Conservation (phyloP, 2,113 vertebrate species). For the Taxidea taxus region DNA sequence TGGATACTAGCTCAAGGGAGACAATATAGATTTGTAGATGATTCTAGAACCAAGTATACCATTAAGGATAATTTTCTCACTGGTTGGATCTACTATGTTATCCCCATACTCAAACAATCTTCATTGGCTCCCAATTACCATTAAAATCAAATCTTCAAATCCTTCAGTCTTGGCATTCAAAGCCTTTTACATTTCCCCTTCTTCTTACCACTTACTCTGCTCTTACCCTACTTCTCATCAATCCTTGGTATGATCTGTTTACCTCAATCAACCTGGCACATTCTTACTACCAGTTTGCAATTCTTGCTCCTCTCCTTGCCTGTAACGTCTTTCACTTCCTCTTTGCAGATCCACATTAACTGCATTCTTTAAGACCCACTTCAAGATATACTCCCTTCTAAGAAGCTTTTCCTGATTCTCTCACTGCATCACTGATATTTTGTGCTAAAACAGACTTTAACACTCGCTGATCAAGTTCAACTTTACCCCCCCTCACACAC, state of each 20-base stretch:
- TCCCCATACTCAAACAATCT: neutral
- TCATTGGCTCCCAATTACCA: neutral
- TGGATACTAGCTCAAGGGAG: neutral
- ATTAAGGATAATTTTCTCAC: constrained; percentile 32
- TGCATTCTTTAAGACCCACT: neutral
- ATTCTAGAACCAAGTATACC: constrained; percentile 21
- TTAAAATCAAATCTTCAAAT: constrained; percentile 44
- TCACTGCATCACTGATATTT: neutral
- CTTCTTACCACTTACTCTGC: neutral
- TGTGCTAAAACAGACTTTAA: neutral
- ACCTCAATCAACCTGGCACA: neutral
- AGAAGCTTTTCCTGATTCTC: neutral
- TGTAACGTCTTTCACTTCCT: neutral
- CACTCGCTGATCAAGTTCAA: neutral
- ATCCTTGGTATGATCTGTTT: neutral
- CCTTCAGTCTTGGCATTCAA: neutral
- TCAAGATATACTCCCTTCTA: neutral
- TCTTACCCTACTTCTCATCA: neutral
- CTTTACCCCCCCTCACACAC: neutral
- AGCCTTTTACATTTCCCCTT: neutral
- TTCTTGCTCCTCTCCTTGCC: neutral
- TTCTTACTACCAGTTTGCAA: neutral
- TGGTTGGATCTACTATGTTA: neutral
- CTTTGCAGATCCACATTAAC: neutral
- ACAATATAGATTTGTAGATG: neutral